Evolutionary conservation across 2,797 vertebrate species (phyloP).

Genomic region (Enteromius unitaeniatus): DNA sequence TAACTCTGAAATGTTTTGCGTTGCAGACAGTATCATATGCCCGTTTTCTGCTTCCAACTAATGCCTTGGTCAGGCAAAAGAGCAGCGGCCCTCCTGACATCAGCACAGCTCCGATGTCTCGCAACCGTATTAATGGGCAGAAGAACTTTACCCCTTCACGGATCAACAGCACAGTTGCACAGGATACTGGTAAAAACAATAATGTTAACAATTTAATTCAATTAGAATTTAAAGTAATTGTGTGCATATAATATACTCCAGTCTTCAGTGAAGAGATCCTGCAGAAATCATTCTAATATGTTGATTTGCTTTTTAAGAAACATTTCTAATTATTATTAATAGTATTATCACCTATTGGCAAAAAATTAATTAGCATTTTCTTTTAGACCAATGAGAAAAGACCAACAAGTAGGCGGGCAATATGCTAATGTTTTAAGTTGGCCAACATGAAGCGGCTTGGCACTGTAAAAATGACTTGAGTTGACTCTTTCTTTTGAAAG

Average conservation of each 20-base stretch:
- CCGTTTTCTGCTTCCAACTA: conserved; percentile 92
- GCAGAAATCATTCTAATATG: neutral
- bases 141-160: conserved; percentile 77
- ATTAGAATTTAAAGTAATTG: neutral
- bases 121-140: conserved; percentile 76
- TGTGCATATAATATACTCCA: neutral
- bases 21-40: conserved; percentile 94
- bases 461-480: too few relatives aligned
- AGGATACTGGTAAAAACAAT: conserved; percentile 65
- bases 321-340: neutral
- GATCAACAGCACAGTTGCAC: conserved; percentile 64
- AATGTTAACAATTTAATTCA: neutral
- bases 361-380: too few relatives aligned
- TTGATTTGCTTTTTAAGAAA: neutral
- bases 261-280: neutral
- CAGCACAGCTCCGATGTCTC: conserved; percentile 70
- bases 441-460: too few relatives aligned
- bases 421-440: too few relatives aligned
- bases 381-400: too few relatives aligned
- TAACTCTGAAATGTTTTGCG: neutral
- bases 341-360: too few relatives aligned
- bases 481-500: too few relatives aligned
- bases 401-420: too few relatives aligned
- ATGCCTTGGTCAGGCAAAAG: conserved; percentile 89
- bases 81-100: conserved; percentile 73